Base-by-base conservation (phyloP, 2,888 invertebrate species). In the Horisme vitalbata region DNA sequence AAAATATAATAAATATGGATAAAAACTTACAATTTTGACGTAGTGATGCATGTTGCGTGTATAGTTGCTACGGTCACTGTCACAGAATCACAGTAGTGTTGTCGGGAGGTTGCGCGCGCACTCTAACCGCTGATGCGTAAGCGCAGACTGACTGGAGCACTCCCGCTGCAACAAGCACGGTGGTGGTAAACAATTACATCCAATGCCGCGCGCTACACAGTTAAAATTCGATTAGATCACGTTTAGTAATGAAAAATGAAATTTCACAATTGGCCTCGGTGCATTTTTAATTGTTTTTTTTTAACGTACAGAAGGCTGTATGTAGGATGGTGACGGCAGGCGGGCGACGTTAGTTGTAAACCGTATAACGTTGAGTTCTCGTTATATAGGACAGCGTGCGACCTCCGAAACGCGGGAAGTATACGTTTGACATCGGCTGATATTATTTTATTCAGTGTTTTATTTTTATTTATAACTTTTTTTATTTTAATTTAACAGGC, bases 341-440 rank as follows among this genome's bases (percentile, higher is more conserved):
- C 76, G 78, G 69, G 80, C 78, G 73, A 68, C 67, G 69, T 66
- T 74, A 75, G 79, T 79, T 75, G 83, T 85, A 85, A 80, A 79
- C 78, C 68, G 67, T 77, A 70, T 72, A 63, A 70, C 75, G 67
- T 71, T 65, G 75, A 66, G 71, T 65, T 71, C 76, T 70, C 71
- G 79, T 85, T 87, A 85, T 88, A 88, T 88, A 88, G 88, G 83
- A 78, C 85, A 85, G 68, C 61, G 68, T 61, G 67, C 79, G 86
- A 84, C 86, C 86, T 86, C 83, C 79, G 79, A 59, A 65, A 66
- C 69, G 67, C 78, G 79, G 81, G 79, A 79, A 79, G 71, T 75
- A 63, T 60, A 57, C 45, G 37, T 51, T 41, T 33, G 44, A 31
- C 24, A 33, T 14, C 37, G 30, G 28, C 24, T 38, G 36, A 44